These are phyloP conservation scores for Lasiommata megera DNA, from an alignment of 2,888 invertebrate genomes.

Conservation along the genomic window DNA sequence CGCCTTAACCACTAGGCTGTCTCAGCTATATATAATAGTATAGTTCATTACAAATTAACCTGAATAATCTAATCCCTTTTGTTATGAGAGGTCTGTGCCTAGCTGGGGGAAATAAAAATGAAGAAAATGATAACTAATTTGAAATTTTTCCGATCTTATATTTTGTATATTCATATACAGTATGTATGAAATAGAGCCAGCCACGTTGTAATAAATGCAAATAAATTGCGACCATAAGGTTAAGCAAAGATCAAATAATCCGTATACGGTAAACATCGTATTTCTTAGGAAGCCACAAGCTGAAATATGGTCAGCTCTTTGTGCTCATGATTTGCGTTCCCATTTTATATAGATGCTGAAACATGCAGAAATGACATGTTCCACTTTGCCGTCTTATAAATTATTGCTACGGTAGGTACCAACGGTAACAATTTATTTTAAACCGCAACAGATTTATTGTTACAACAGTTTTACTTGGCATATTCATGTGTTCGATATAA, in stretches of 20 bases:
- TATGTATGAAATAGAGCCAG: conserved; percentile 14
- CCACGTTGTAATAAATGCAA: conserved; percentile 22
- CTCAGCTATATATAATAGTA: too few relatives aligned
- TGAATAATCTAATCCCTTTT: too few relatives aligned
- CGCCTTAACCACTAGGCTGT: too few relatives aligned
- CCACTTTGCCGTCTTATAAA: conserved; percentile 1
- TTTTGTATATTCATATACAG: not conserved
- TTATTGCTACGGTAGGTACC: not conserved
- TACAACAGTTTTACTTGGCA: not conserved
- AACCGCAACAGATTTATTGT: not conserved
- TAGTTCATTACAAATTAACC: too few relatives aligned
- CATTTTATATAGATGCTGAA: conserved; percentile 34
- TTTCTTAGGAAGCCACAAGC: conserved; percentile 38
- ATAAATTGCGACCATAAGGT: conserved; percentile 29
- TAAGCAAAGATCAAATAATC: conserved; percentile 32
- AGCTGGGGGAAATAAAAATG: too few relatives aligned
- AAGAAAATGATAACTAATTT: too few relatives aligned
- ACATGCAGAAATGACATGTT: conserved; percentile 20
- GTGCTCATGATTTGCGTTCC: conserved; percentile 37
- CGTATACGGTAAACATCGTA: conserved; percentile 39
- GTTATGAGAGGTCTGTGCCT: too few relatives aligned
- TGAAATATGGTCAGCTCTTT: conserved; percentile 41
- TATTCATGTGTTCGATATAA: not conserved
- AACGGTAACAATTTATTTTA: not conserved
- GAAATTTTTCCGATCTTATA: too few relatives aligned